phyloP scores from a whole-genome alignment of 2,888 invertebrate genomes.

The Cryptus armator region DNA sequence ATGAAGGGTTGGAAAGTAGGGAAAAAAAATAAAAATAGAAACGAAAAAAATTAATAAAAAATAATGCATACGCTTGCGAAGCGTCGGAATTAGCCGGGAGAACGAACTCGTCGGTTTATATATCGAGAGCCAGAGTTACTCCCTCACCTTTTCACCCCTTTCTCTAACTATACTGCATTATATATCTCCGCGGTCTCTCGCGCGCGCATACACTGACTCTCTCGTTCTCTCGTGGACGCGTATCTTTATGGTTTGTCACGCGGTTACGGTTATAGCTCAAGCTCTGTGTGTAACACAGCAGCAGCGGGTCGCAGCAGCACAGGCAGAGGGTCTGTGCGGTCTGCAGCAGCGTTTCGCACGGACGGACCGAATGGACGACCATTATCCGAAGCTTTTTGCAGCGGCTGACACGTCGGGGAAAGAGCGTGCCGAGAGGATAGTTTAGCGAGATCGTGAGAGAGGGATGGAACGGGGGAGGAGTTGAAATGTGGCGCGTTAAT shows the following conservation, averaged over 20 bases:
- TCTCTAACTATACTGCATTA: not conserved
- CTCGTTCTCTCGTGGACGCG: constrained; percentile 59
- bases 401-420: constrained; percentile 22
- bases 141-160: not conserved
- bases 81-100: constrained; percentile 58
- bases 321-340: no score
- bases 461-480: constrained; percentile 14
- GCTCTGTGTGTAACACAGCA: constrained; percentile 58
- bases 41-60: not conserved
- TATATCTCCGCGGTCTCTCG: constrained; percentile 35
- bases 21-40: constrained; percentile 18
- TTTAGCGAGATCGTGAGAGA: constrained; percentile 37
- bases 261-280: constrained; percentile 73
- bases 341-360: constrained; percentile 27
- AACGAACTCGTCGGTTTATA: constrained; percentile 53
- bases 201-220: constrained; percentile 23
- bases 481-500: constrained; percentile 52
- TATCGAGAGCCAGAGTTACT: constrained; percentile 56
- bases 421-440: constrained; percentile 40
- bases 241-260: constrained; percentile 75
- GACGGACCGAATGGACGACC: constrained; percentile 56
- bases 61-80: constrained; percentile 40
- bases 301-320: constrained; percentile 29
- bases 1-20: constrained; percentile 40
- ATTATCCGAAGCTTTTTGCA: constrained; percentile 64